Conservation (phyloP, 2,113 vertebrate genomes). For the Galeopterus variegatus region DNA sequence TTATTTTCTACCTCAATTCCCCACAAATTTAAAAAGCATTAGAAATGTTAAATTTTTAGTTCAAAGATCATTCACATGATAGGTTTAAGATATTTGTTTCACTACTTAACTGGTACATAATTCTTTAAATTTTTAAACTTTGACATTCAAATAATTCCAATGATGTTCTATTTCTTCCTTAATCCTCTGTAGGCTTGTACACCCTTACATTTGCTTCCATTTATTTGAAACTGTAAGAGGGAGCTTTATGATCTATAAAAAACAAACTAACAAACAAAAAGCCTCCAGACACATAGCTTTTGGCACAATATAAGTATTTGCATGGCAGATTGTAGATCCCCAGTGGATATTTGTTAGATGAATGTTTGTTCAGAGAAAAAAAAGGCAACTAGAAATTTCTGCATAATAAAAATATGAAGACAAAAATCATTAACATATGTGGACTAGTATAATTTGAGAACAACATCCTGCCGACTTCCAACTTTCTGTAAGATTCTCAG, state of each 20-base stretch:
- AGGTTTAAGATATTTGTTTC: constrained; percentile 60
- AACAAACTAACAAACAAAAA: constrained; percentile 12
- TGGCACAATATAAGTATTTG: constrained; percentile 14
- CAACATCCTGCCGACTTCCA: background rate
- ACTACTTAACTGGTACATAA: constrained; percentile 13
- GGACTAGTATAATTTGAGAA: constrained; percentile 21
- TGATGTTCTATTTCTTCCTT: constrained; percentile 42
- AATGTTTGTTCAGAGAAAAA: background rate
- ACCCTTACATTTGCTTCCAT: constrained; percentile 40
- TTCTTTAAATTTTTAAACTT: constrained; percentile 67
- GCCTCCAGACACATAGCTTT: constrained; percentile 36
- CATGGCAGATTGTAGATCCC: background rate
- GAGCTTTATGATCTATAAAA: constrained; percentile 53
- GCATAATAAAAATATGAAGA: constrained; percentile 48
- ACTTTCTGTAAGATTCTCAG: constrained; percentile 17
- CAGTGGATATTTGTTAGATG: constrained; percentile 7
- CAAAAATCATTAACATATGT: constrained; percentile 35
- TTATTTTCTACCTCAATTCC: constrained; percentile 15
- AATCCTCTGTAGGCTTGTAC: background rate
- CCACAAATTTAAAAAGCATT: constrained; percentile 49
- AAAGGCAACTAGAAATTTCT: constrained; percentile 41
- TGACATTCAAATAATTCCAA: constrained; percentile 64
- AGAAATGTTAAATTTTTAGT: constrained; percentile 57
- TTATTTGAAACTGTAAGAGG: constrained; percentile 61
- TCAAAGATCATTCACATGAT: constrained; percentile 40